phyloP scores from a whole-genome alignment of 1,140 invertebrate species.

The Calephelis virginiensis region DNA sequence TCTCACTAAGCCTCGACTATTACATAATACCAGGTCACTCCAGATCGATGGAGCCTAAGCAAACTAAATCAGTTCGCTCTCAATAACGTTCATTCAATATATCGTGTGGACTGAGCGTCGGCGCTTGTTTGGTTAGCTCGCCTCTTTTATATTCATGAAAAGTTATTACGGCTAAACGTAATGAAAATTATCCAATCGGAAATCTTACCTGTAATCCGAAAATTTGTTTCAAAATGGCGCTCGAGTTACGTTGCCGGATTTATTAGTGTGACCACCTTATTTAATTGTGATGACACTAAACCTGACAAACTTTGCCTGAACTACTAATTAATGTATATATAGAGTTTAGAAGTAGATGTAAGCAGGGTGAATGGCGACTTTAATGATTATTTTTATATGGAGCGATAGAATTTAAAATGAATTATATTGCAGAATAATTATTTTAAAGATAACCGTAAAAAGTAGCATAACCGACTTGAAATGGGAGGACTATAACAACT shows the following conservation, averaged over 20 bases:
- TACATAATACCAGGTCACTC: slow-evolving; percentile 25
- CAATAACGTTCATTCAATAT: slow-evolving; percentile 29
- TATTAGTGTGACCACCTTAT: background rate
- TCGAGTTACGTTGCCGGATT: background rate
- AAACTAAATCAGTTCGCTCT: slow-evolving; percentile 34
- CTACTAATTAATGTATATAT: too few relatives aligned
- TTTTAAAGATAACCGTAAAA: too few relatives aligned
- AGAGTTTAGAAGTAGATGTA: too few relatives aligned
- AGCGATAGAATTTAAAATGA: too few relatives aligned
- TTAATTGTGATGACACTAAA: background rate
- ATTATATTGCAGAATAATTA: too few relatives aligned
- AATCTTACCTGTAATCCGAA: slow-evolving; percentile 1
- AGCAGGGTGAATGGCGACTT: too few relatives aligned
- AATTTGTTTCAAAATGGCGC: background rate
- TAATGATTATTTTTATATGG: too few relatives aligned
- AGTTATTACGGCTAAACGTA: slow-evolving; percentile 25
- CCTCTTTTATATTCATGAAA: slow-evolving; percentile 41
- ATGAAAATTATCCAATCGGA: slow-evolving; percentile 21
- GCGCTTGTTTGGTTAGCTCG: slow-evolving; percentile 27
- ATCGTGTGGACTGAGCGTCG: slow-evolving; percentile 30
- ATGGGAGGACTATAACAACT: too few relatives aligned
- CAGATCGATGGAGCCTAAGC: slow-evolving; percentile 34
- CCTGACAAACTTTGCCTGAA: background rate
- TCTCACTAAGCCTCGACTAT: background rate
- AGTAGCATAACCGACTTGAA: too few relatives aligned